Evolutionary conservation across 2,797 vertebrate species (phyloP).

Genomic region (Okamejei kenojei): DNA sequence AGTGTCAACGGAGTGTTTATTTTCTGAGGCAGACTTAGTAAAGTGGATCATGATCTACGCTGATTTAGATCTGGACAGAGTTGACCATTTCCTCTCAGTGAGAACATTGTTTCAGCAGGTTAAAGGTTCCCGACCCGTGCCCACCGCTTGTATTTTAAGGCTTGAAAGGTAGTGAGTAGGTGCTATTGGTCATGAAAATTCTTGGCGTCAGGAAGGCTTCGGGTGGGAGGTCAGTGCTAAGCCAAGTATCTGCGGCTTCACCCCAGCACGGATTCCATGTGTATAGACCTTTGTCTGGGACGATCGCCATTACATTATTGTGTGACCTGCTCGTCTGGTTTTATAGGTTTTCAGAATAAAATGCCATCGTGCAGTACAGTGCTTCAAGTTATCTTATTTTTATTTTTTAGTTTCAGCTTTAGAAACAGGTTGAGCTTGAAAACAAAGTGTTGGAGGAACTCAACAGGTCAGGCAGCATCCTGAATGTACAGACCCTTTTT

Average conservation of each 20-base stretch:
- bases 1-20: conserved; percentile 40
- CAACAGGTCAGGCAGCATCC: too few species aligned
- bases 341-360: not conserved
- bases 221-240: not conserved
- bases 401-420: too few species aligned
- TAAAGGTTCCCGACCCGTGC: conserved; percentile 36
- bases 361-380: not conserved
- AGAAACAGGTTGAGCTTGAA: too few species aligned
- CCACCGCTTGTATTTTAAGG: conserved; percentile 19
- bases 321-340: too few species aligned
- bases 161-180: conserved; percentile 7
- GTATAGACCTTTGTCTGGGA: not conserved
- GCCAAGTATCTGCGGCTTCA: not conserved
- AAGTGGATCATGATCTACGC: conserved; percentile 39
- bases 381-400: not conserved
- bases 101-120: conserved; percentile 37
- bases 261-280: not conserved
- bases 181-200: conserved; percentile 28
- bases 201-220: not conserved
- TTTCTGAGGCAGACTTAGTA: conserved; percentile 43
- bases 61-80: not conserved
- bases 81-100: conserved; percentile 29
- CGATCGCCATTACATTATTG: not conserved
- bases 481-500: too few species aligned
- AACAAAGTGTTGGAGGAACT: too few species aligned